These are phyloP conservation scores for Rhinolophus ferrumequinum DNA, from an alignment of 2,113 vertebrate genomes.

Conservation along the genomic window DNA sequence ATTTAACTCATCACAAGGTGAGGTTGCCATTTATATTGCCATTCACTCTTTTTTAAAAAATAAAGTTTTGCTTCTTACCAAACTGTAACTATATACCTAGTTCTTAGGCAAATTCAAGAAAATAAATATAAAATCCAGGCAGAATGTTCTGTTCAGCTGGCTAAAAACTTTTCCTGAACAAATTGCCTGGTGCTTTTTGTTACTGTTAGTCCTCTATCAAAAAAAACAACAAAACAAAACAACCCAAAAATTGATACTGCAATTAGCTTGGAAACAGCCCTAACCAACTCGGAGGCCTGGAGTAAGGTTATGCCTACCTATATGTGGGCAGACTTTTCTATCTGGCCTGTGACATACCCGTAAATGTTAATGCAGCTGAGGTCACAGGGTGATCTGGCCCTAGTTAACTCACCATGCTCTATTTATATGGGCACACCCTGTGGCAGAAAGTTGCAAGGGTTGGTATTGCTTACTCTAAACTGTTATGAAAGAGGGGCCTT, in stretches of 20 bases:
- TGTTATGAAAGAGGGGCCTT: constrained; percentile 16
- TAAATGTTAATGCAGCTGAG: constrained; percentile 38
- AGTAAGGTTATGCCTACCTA: neutral
- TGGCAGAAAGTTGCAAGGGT: constrained; percentile 11
- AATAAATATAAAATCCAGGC: constrained; percentile 13
- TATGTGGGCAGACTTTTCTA: neutral
- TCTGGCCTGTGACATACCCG: neutral
- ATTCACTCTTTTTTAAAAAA: neutral
- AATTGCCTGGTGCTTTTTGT: constrained; percentile 27
- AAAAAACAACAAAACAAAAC: neutral
- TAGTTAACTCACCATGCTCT: constrained; percentile 9
- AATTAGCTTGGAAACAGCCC: constrained; percentile 26
- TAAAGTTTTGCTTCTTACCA: neutral
- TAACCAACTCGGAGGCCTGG: neutral
- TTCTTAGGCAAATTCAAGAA: constrained; percentile 46
- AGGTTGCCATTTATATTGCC: neutral
- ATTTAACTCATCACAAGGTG: neutral
- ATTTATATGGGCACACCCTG: neutral
- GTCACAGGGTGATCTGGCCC: constrained; percentile 8
- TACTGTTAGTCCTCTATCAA: constrained; percentile 1
- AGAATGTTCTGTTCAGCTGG: constrained; percentile 42
- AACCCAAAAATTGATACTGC: neutral
- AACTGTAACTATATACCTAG: constrained; percentile 30
- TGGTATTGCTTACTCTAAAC: neutral
- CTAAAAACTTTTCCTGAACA: constrained; percentile 37